These are phyloP conservation scores for Camponotus vicinus DNA, from an alignment of 1,140 invertebrate genomes.

Conservation along the genomic window DNA sequence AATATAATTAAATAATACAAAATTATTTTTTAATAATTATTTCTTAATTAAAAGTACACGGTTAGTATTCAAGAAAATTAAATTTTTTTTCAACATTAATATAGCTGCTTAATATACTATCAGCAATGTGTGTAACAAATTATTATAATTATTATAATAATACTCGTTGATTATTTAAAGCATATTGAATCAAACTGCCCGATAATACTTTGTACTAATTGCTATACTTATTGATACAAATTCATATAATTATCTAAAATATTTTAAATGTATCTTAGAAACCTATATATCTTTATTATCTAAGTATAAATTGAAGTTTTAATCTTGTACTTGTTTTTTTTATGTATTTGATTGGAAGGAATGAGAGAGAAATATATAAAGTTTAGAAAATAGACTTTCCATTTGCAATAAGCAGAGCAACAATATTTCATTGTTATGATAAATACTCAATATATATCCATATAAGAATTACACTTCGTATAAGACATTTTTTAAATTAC, in stretches of 20 bases:
- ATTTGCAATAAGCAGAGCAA: neutral
- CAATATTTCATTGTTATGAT: neutral
- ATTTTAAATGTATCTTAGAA: conserved; percentile 32
- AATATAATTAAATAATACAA: neutral
- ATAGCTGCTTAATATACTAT: neutral
- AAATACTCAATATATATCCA: neutral
- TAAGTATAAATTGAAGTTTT: conserved; percentile 24
- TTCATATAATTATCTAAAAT: conserved; percentile 18
- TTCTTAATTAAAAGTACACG: neutral
- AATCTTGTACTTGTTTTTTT: neutral
- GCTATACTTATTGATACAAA: conserved; percentile 9
- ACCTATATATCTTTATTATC: conserved; percentile 34
- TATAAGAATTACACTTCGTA: neutral
- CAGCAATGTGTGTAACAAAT: neutral
- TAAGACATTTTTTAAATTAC: conserved; percentile 21
- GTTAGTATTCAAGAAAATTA: neutral
- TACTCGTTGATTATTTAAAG: conserved; percentile 21
- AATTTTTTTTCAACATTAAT: conserved; percentile 3
- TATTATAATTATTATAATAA: neutral
- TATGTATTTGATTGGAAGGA: conserved; percentile 3
- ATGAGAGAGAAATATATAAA: conserved; percentile 23
- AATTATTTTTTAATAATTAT: neutral
- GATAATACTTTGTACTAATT: conserved; percentile 31
- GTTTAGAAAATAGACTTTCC: conserved; percentile 39
- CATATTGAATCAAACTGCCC: neutral